Evolutionary conservation across 2,888 invertebrate species (phyloP), one percentile per base, ranked within the genome.

Genomic region (Diachrysia chrysitis): DNA sequence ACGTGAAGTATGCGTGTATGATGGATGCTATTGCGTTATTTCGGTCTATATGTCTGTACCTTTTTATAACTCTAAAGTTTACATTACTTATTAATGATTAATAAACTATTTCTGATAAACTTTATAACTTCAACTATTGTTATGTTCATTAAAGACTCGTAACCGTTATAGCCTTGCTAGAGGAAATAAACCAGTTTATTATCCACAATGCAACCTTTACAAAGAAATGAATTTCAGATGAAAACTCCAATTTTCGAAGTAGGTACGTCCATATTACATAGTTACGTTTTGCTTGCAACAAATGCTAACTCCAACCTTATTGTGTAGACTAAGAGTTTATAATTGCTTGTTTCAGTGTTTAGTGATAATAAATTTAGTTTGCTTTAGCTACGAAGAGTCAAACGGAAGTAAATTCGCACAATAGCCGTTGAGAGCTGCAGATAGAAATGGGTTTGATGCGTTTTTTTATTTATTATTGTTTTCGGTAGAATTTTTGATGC

Each of bases 191-290:
- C 59, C 54, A 60, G 19, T 63, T 77, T 76, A 78, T 69, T 66
- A 66, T 53, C 48, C 57, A 69, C 71, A 73, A 73, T 73, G 73
- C 73, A 73, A 67, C 78, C 54, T 37, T 25, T 2, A 48, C 67
- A 65, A 63, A 63, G 66, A 32, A 76, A 70, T 69, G 58, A 60
- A 69, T 69, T 59, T 58, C 64, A 35, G 60, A 63, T 58, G 58
- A 80, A 70, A 80, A 71, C 51, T 77, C 66, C 68, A 71, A 73
- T 67, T 76, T 80, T 73, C 68, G 64, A 73, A 80, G 68, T 51
- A 51, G 48, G 48, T 58, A 70, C 64, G 70, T 66, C 70, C 73
- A 66, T 80, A 73, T 70, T 37, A 63, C 62, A 55, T 61, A 63
- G 37, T 37, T 61, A n/a, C 2, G 0, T 14, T 7, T 57, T 12